A percentile compares a stretch with the other conserved stretches of the same genome.
Conservation (phyloP, 1,140 invertebrate species). For the Nymphalis io region DNA sequence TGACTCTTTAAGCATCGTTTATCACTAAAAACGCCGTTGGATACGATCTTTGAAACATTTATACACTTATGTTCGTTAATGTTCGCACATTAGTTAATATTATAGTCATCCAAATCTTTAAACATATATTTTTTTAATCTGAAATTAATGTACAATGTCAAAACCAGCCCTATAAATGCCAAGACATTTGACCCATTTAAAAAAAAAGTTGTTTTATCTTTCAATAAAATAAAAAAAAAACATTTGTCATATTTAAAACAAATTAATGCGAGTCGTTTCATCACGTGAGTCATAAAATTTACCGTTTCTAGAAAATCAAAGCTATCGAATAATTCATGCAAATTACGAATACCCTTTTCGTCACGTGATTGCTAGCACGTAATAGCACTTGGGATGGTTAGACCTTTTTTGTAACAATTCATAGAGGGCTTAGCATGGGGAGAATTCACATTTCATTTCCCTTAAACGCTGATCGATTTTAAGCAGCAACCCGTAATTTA, state of each 20-base stretch:
- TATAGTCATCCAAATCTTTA: no score
- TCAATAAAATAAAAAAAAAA: no score
- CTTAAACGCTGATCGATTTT: conserved; percentile 19
- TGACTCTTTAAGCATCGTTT: conserved; percentile 27
- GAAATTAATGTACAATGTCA: no score
- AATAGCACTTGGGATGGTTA: background rate
- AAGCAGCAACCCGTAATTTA: conserved; percentile 14
- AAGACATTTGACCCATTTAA: no score
- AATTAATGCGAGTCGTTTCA: background rate
- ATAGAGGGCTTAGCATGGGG: background rate
- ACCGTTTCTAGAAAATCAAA: conserved; percentile 5
- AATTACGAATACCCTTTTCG: conserved; percentile 1
- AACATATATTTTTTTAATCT: no score
- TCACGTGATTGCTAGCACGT: conserved; percentile 8
- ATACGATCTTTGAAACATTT: background rate
- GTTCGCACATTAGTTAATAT: background rate
- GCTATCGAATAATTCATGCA: conserved; percentile 12
- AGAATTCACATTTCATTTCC: conserved; percentile 6
- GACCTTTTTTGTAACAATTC: conserved; percentile 8
- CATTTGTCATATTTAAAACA: no score
- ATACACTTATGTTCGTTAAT: background rate
- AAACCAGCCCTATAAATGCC: no score
- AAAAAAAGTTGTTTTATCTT: no score
- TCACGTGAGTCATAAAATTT: background rate
- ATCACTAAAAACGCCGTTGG: background rate